A percentile compares a stretch with the other conserved stretches of the same genome.
Conservation (phyloP, 2,888 invertebrate genomes). For the Lasioglossum malachurum region DNA sequence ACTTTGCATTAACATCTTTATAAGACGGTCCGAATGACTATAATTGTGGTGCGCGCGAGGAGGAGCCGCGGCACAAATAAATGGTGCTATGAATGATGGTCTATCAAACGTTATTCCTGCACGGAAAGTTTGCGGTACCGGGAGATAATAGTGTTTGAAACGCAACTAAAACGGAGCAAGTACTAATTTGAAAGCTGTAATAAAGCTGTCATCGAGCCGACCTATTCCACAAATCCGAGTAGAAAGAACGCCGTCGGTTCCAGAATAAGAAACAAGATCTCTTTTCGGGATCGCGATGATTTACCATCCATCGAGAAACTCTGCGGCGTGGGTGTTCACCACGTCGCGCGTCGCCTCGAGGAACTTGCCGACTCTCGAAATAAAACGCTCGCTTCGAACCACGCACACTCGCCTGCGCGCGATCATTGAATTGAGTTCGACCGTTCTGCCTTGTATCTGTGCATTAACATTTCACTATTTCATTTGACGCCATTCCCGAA, state of each 20-base stretch:
- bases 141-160: background rate
- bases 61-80: background rate
- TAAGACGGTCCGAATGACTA: background rate
- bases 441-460: background rate
- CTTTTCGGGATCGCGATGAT: constrained; percentile 34
- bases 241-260: background rate
- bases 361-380: constrained; percentile 33
- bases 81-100: too few species aligned
- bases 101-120: background rate
- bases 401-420: background rate
- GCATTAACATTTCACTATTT: background rate
- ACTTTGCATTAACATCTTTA: background rate
- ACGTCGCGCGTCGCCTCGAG: constrained; percentile 28
- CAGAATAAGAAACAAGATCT: constrained; percentile 32
- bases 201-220: constrained; percentile 5
- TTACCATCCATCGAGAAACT: constrained; percentile 46
- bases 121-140: background rate
- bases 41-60: background rate
- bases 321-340: constrained; percentile 44
- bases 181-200: background rate
- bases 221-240: constrained; percentile 7
- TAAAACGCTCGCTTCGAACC: constrained; percentile 21
- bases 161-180: constrained; percentile 3
- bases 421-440: constrained; percentile 37
- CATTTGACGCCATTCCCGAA: background rate